Percentiles rank a stretch among this genome's conserved stretches.
phyloP scores from a whole-genome alignment of 2,797 vertebrate species.

The Crypturellus tataupa region DNA sequence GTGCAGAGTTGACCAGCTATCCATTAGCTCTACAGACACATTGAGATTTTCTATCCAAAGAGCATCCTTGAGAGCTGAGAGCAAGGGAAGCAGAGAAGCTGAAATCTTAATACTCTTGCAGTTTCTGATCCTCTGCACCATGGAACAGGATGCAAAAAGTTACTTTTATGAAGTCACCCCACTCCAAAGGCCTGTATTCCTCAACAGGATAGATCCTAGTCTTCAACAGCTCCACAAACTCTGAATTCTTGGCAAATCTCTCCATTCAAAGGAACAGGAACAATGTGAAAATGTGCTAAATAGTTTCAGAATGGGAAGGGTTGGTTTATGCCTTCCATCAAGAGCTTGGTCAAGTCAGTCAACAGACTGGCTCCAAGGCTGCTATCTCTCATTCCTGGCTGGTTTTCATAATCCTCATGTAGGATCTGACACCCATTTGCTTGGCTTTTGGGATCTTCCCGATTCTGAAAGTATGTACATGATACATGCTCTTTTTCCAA shows the following conservation, averaged over 20 bases:
- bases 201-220: not conserved
- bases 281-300: not conserved
- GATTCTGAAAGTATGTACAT: not conserved
- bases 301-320: not conserved
- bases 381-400: not conserved
- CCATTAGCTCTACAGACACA: not conserved
- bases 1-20: not conserved
- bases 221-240: not conserved
- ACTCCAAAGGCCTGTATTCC: not conserved
- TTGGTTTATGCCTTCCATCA: not conserved
- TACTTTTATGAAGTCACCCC: not conserved
- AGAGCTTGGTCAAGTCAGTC: not conserved
- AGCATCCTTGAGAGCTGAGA: not conserved
- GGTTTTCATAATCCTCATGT: not conserved
- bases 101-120: not conserved
- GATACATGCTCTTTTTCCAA: not conserved
- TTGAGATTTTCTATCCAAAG: not conserved
- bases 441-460: not conserved
- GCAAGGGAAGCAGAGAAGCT: not conserved
- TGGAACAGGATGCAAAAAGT: not conserved
- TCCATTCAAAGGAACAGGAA: not conserved
- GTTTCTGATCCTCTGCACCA: not conserved
- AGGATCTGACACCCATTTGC: not conserved
- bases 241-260: not conserved
- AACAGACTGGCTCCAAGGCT: not conserved